Percentiles rank a stretch among this genome's conserved stretches.
These are phyloP conservation scores for Pherbina coryleti DNA, from an alignment of 2,888 invertebrate species.

Conservation along the genomic window DNA sequence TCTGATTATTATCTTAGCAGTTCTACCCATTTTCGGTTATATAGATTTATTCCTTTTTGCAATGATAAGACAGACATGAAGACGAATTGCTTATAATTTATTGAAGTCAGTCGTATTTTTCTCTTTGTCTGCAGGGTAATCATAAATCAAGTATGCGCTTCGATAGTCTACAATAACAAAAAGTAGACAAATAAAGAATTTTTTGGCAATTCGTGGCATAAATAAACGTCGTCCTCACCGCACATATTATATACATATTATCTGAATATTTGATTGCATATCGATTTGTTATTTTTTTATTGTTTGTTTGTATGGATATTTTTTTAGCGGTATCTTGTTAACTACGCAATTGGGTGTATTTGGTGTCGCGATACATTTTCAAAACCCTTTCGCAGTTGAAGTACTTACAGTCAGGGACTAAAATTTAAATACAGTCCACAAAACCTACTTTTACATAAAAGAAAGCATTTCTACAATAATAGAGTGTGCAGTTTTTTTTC, in stretches of 20 bases:
- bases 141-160: background rate
- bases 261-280: slow-evolving; percentile 13
- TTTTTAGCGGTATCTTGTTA: slow-evolving; percentile 7
- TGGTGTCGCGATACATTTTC: background rate
- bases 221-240: background rate
- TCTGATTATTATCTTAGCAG: background rate
- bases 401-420: no score
- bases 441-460: no score
- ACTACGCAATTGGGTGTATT: slow-evolving; percentile 14
- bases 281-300: background rate
- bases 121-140: background rate
- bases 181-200: background rate
- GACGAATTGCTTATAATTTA: background rate
- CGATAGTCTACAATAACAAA: background rate
- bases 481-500: no score
- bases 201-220: background rate
- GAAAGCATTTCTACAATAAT: no score
- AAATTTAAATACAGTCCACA: no score
- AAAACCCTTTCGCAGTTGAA: no score
- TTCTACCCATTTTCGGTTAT: background rate
- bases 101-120: background rate
- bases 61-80: background rate
- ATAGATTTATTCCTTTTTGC: background rate
- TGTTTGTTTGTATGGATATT: background rate
- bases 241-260: background rate